A percentile compares a stretch with the other conserved stretches of the same genome.
phyloP scores from a whole-genome alignment of 2,113 vertebrate genomes.

The Dromaius novaehollandiae region DNA sequence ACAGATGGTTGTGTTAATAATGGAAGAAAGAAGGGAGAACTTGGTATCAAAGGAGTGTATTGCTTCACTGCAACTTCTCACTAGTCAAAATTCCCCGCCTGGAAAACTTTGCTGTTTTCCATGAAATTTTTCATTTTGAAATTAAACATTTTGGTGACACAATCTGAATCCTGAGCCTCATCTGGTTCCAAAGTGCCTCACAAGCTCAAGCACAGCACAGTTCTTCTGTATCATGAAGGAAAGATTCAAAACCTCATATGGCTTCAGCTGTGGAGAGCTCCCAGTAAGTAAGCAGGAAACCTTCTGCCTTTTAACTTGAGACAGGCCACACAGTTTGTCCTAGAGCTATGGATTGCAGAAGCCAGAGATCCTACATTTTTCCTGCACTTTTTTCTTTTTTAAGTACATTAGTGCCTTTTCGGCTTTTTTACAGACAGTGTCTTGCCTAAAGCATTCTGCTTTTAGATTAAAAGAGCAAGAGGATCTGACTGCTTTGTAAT shows the following conservation, averaged over 20 bases:
- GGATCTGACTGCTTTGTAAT: background rate
- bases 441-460: background rate
- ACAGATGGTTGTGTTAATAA: background rate
- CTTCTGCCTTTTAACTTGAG: background rate
- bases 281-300: background rate
- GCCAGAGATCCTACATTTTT: background rate
- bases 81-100: background rate
- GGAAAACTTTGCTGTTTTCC: background rate
- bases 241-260: background rate
- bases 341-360: background rate
- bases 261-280: background rate
- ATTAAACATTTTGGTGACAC: background rate
- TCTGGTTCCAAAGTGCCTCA: background rate
- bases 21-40: background rate
- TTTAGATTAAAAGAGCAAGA: background rate
- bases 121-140: background rate
- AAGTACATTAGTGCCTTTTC: accelerated
- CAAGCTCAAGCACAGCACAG: background rate
- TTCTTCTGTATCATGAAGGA: background rate
- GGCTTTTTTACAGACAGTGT: background rate
- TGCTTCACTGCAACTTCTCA: background rate
- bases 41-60: background rate
- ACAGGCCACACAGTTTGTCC: background rate
- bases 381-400: background rate
- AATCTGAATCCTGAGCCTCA: background rate